Evolutionary conservation across 2,797 vertebrate genomes (phyloP).

Genomic region (Pangasius mekongensis): DNA sequence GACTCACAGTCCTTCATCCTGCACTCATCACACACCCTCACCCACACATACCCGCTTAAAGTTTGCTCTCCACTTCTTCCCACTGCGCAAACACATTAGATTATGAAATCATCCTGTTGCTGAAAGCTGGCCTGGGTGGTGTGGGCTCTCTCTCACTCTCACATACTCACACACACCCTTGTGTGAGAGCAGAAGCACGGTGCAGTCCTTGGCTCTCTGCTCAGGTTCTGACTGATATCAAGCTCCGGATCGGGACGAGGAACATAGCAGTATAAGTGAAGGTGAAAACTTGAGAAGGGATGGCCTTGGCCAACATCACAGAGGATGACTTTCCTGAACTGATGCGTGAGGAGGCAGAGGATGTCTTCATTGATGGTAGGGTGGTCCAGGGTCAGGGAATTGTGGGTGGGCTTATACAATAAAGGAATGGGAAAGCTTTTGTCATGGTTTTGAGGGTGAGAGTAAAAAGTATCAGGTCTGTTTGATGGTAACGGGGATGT

Average conservation of each 20-base stretch:
- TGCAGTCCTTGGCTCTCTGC: conserved; percentile 48
- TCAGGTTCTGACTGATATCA: conserved; percentile 61
- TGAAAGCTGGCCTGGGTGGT: conserved; percentile 70
- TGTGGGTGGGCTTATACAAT: conserved; percentile 47
- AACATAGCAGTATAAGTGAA: conserved; percentile 47
- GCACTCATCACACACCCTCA: conserved; percentile 55
- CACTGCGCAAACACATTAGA: conserved; percentile 71
- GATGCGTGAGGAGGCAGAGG: conserved; percentile 78
- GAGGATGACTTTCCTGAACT: conserved; percentile 73
- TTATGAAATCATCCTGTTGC: conserved; percentile 77
- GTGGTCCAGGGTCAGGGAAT: conserved; percentile 38
- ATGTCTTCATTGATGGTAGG: conserved; percentile 79
- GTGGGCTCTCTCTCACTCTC: conserved; percentile 64
- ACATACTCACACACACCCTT: conserved; percentile 47
- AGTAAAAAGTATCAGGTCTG: not conserved
- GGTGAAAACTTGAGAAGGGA: conserved; percentile 56
- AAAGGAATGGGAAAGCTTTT: conserved; percentile 44
- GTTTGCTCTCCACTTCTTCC: conserved; percentile 66
- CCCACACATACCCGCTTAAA: conserved; percentile 41
- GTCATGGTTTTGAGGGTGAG: conserved; percentile 1
- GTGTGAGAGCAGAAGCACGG: conserved; percentile 61
- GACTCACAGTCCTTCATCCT: conserved; percentile 22
- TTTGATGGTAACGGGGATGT: not conserved
- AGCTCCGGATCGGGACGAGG: conserved; percentile 62
- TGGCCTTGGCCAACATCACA: conserved; percentile 69